These are phyloP conservation scores for Sphaerophoria rueppellii DNA, from an alignment of 2,888 invertebrate genomes.

Conservation along the genomic window DNA sequence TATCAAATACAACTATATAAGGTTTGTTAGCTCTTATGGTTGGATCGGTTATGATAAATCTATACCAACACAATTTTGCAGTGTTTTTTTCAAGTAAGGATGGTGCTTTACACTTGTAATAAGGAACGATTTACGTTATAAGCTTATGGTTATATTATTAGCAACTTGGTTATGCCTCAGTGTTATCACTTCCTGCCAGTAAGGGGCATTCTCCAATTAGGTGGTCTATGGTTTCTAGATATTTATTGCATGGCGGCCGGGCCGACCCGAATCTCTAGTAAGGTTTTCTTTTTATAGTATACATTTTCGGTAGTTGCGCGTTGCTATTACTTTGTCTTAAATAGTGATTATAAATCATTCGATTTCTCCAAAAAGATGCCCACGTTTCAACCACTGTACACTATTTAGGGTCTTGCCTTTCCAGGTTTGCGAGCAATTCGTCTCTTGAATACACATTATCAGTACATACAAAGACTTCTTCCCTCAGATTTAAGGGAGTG, in stretches of 20 bases:
- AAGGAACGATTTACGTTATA: too few species aligned
- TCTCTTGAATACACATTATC: conserved; percentile 1
- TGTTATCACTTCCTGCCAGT: neutral
- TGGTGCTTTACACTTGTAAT: too few species aligned
- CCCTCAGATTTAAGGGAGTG: neutral
- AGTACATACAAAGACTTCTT: neutral
- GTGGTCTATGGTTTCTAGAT: neutral
- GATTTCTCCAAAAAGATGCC: neutral
- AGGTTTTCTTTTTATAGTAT: neutral
- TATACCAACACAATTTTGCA: too few species aligned
- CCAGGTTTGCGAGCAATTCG: neutral
- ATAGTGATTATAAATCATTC: conserved; percentile 3
- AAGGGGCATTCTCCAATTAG: neutral
- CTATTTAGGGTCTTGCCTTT: neutral
- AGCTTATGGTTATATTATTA: too few species aligned
- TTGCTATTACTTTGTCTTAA: conserved; percentile 6
- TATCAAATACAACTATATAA: too few species aligned
- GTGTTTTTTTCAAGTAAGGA: too few species aligned
- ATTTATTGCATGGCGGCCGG: neutral
- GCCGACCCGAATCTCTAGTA: neutral
- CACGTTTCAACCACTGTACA: neutral
- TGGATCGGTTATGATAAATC: too few species aligned
- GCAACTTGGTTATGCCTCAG: neutral
- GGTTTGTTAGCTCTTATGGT: too few species aligned
- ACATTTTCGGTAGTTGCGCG: neutral